These are phyloP conservation scores for Lordiphosa stackelbergi DNA, from an alignment of 1,140 invertebrate species.

Conservation along the genomic window DNA sequence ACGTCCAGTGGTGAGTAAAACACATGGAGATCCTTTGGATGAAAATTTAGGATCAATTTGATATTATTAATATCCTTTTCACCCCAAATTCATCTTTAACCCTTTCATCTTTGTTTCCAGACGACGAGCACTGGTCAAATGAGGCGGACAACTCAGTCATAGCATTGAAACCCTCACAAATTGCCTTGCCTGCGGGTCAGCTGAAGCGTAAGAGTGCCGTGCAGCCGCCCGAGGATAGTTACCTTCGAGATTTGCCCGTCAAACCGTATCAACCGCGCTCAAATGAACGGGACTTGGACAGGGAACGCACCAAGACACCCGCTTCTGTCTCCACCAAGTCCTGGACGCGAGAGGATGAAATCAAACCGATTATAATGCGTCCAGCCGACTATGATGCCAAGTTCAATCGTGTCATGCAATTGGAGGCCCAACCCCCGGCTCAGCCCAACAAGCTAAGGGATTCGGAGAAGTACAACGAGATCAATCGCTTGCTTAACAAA, in stretches of 20 bases:
- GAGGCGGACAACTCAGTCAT: conserved; percentile 75
- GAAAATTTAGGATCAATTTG: no score
- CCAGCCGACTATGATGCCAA: conserved; percentile 74
- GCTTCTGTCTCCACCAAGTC: conserved; percentile 42
- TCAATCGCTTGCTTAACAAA: conserved; percentile 68
- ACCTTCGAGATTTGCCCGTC: conserved; percentile 65
- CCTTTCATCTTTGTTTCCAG: conserved; percentile 19
- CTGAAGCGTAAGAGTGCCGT: conserved; percentile 67
- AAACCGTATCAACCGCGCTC: conserved; percentile 66
- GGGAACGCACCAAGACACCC: conserved; percentile 56
- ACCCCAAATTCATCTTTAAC: no score
- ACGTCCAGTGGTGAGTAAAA: conserved; percentile 79
- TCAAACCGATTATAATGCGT: conserved; percentile 69
- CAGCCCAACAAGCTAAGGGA: conserved; percentile 49
- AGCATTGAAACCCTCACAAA: conserved; percentile 69
- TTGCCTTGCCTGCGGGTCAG: conserved; percentile 55
- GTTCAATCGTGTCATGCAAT: conserved; percentile 69
- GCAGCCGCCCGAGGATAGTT: conserved; percentile 72
- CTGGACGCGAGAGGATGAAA: conserved; percentile 70
- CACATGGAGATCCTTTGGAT: no score
- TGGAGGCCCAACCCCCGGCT: conserved; percentile 41
- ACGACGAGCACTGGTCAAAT: conserved; percentile 75
- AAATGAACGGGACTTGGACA: conserved; percentile 10
- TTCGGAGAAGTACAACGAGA: conserved; percentile 69
- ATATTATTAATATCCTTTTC: no score